Conservation (phyloP, 2,888 invertebrate species). For the Acleris sparsana region DNA sequence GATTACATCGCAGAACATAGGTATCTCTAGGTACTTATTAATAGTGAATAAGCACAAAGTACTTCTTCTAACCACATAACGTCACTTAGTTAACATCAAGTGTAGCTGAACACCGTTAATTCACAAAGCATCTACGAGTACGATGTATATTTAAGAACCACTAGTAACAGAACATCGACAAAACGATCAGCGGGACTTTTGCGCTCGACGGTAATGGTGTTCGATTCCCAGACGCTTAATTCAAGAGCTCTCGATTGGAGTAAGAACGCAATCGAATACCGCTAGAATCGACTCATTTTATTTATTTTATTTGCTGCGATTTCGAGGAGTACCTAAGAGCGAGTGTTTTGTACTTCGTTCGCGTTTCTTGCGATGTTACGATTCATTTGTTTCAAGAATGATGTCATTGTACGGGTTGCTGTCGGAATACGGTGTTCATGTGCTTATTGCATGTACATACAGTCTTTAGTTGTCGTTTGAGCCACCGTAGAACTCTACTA, state of each 20-base stretch:
- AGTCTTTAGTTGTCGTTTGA: no score
- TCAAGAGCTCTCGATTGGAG: conserved; percentile 55
- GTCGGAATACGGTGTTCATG: neutral
- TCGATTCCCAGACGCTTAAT: conserved; percentile 37
- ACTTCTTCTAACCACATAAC: neutral
- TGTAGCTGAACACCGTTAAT: conserved; percentile 1
- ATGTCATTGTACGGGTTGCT: conserved; percentile 6
- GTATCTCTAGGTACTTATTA: no score
- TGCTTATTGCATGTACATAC: no score
- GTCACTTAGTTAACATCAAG: neutral
- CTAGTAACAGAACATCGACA: conserved; percentile 16
- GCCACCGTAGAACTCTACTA: no score
- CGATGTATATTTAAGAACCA: neutral
- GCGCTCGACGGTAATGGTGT: conserved; percentile 29
- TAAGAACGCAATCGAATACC: conserved; percentile 41
- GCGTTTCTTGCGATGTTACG: conserved; percentile 27
- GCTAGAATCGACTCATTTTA: conserved; percentile 30
- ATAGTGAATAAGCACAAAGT: neutral
- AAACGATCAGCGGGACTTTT: conserved; percentile 34
- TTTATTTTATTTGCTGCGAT: conserved; percentile 36
- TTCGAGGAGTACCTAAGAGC: conserved; percentile 33
- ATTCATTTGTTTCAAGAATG: conserved; percentile 24
- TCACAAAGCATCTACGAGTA: neutral
- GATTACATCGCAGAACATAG: no score
- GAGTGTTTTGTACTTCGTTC: conserved; percentile 26